Conservation (phyloP, 2,113 vertebrate species). For the Eulemur macaco region DNA sequence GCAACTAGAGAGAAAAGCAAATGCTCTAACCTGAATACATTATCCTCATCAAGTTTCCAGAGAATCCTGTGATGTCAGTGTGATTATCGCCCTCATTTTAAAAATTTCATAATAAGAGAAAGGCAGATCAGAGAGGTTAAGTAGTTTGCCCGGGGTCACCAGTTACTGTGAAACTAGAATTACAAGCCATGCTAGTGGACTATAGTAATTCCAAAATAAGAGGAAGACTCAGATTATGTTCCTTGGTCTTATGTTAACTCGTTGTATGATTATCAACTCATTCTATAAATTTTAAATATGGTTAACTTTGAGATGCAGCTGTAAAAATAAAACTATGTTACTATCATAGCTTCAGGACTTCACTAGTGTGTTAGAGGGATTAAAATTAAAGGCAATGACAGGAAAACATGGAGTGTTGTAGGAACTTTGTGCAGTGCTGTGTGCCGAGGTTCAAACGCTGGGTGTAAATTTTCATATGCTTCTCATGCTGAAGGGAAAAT, state of each 20-base stretch:
- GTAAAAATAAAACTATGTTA: rapidly evolving
- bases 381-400: rapidly evolving
- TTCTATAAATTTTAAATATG: too few species aligned
- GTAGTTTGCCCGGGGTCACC: not conserved
- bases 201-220: rapidly evolving
- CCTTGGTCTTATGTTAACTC: not conserved
- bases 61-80: rapidly evolving
- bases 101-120: rapidly evolving
- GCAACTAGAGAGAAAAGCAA: not conserved
- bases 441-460: rapidly evolving
- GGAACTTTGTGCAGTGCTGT: rapidly evolving
- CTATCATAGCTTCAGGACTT: rapidly evolving
- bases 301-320: not conserved
- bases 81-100: not conserved
- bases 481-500: not conserved
- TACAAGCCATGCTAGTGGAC: not conserved
- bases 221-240: not conserved
- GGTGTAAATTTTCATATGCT: rapidly evolving
- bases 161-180: too few species aligned
- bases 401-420: rapidly evolving
- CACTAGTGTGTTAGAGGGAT: not conserved
- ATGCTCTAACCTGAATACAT: rapidly evolving
- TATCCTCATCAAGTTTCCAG: rapidly evolving
- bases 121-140: not conserved
- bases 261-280: not conserved